Conservation (phyloP, 2,797 vertebrate species). For the Hafferia zeledoni region DNA sequence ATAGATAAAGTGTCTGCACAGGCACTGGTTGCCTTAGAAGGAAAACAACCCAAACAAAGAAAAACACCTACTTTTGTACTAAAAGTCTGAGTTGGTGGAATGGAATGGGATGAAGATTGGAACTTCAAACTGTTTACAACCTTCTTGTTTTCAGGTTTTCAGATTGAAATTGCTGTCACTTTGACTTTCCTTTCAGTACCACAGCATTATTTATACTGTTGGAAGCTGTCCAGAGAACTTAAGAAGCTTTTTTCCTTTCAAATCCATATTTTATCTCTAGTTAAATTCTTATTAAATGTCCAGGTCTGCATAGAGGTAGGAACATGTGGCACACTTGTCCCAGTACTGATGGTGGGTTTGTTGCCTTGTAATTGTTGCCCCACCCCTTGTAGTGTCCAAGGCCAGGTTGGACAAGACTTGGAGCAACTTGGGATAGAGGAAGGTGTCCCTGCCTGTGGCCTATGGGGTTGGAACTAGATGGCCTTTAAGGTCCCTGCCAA, state of each 20-base stretch:
- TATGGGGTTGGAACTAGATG: neutral
- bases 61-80: neutral
- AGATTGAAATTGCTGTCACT: neutral
- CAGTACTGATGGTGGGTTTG: neutral
- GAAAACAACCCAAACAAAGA: neutral
- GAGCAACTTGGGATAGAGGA: neutral
- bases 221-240: neutral
- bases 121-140: neutral
- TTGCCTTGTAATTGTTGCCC: neutral
- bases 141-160: neutral
- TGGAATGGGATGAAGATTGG: neutral
- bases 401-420: neutral
- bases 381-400: neutral
- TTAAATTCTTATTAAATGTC: neutral
- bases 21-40: neutral
- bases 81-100: neutral
- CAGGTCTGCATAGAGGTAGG: neutral
- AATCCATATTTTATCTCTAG: neutral
- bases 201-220: neutral
- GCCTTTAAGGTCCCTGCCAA: neutral
- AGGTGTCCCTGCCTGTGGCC: neutral
- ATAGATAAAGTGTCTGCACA: neutral
- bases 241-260: neutral
- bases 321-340: rapidly evolving
- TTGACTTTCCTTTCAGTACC: neutral